Evolutionary conservation across 2,113 vertebrate species (phyloP).

Genomic region (Mesembrinibis cayennensis): DNA sequence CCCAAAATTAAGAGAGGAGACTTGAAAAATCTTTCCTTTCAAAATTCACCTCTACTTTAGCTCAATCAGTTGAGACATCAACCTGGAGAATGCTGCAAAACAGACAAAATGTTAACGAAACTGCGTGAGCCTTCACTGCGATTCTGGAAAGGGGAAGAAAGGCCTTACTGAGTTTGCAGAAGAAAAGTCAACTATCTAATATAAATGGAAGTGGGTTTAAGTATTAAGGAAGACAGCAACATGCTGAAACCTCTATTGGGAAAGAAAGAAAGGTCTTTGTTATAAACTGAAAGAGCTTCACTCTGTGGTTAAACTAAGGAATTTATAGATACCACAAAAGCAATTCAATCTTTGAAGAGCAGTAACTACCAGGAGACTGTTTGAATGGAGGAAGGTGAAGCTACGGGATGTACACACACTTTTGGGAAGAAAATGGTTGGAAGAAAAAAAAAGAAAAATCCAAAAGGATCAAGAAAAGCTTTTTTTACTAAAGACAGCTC

Average conservation of each 20-base stretch:
- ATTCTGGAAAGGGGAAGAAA: background rate
- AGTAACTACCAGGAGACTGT: background rate
- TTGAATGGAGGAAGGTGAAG: background rate
- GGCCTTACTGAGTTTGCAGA: background rate
- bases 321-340: background rate
- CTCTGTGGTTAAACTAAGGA: background rate
- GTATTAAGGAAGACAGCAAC: background rate
- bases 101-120: background rate
- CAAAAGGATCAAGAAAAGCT: background rate
- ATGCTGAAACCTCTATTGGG: background rate
- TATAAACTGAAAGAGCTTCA: background rate
- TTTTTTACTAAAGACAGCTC: background rate
- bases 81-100: background rate
- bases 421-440: background rate
- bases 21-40: background rate
- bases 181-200: background rate
- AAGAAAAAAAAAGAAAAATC: background rate
- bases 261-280: background rate
- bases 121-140: background rate
- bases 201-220: background rate
- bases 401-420: background rate
- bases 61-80: fast-evolving
- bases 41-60: background rate
- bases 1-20: background rate
- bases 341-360: background rate